Evolutionary conservation across 2,113 vertebrate genomes (phyloP), one percentile per base, ranked within the genome.

Genomic region (Microtus ochrogaster): DNA sequence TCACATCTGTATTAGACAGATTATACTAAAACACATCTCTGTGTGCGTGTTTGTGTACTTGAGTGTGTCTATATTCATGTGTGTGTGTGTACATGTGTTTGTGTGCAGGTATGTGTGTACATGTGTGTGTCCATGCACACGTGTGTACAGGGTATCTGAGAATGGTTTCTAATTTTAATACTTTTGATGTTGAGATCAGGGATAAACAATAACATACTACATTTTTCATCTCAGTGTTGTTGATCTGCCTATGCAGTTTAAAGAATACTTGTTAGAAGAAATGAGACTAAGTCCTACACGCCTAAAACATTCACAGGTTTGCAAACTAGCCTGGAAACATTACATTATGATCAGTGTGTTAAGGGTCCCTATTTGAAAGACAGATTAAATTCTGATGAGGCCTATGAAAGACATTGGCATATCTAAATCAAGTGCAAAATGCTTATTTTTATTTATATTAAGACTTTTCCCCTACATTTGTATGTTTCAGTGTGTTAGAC

Each of bases 191-290:
- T 82, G 28, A 66, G 83, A 78, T 63, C 49, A 68, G n/a, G 1
- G 1, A 91, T 77, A 81, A 95, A 89, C 41, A 84, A 44, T 6
- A 92, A 41, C 26, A 91, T 61, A 52, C 30, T 65, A 2, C 47
- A n/a, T 49, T 68, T 88, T 92, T 94, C 58, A 73, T 90, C 39
- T 94, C n/a, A 55, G 7, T 74, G 76, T 95, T 73, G 21, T 81
- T 55, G 44, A 81, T 84, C 30, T 94, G 61, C 33, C 39, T 89
- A 91, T 3, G 49, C 49, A 49, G 49, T 92, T 81, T 92, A 83
- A 78, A 86, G 66, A 95, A 85, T 44, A 65, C 39, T 91, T 92
- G 28, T 90, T 96, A 82, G 85, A 92, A 81, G 44, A 79, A 89
- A 55, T 52, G 55, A 78, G 61, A 87, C 61, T 24, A 95, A 78